These are phyloP conservation scores for Nasonia oneida DNA, from an alignment of 2,888 invertebrate species.

Conservation along the genomic window DNA sequence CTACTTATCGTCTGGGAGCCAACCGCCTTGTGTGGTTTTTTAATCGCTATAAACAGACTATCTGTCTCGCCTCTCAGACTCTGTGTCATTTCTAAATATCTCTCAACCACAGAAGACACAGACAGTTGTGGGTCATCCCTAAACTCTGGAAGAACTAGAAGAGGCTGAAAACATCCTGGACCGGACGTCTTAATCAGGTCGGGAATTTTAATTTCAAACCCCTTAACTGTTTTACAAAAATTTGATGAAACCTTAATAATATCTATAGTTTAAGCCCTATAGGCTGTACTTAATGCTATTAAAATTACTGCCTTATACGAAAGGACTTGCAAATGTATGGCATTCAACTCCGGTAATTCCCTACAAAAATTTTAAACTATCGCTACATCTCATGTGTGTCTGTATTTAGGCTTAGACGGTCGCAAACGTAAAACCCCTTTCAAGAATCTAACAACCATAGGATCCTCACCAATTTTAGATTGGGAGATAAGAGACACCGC, in stretches of 20 bases:
- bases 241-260: neutral
- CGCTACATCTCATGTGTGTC: too few relatives aligned
- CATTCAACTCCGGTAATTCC: too few relatives aligned
- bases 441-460: too few relatives aligned
- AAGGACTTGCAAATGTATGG: too few relatives aligned
- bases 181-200: neutral
- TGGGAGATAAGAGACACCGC: too few relatives aligned
- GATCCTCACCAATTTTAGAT: too few relatives aligned
- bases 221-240: neutral
- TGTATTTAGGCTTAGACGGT: too few relatives aligned
- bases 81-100: neutral
- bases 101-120: neutral
- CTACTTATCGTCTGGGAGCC: neutral
- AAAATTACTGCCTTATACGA: too few relatives aligned
- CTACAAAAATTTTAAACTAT: too few relatives aligned
- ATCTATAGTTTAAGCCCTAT: too few relatives aligned
- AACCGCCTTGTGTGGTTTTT: neutral
- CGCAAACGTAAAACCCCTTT: too few relatives aligned
- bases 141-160: neutral
- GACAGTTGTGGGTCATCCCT: neutral
- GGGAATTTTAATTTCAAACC: neutral
- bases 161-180: neutral
- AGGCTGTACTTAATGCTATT: too few relatives aligned
- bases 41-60: neutral
- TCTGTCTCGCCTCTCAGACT: neutral